Evolutionary conservation across 2,888 invertebrate genomes (phyloP), one percentile per base, ranked within the genome.

Genomic region (Lithosia quadra): DNA sequence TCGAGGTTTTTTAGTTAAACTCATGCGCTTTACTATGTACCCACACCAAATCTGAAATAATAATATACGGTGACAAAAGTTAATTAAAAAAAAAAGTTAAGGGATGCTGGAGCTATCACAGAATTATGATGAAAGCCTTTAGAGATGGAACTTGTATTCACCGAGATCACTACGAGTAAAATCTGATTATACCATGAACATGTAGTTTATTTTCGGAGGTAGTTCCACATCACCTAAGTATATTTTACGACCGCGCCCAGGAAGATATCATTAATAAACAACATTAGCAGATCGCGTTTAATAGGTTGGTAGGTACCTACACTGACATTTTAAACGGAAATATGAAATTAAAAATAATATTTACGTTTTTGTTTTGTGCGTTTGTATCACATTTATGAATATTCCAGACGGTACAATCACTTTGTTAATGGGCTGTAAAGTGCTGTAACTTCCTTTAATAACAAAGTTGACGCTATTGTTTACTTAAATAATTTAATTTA

Each of bases 261-360:
- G 92, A 93, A 92, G 92, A 84, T 88, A 89, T 92, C 89, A 92
- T 90, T 91, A 94, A 92, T 90, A 87, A 84, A 86, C 87, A 81
- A 88, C 89, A 91, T 92, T 90, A 91, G 90, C 90, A 89, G 86
- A 80, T 86, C 88, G 85, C 91, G 88, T 85, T 86, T 90, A 86
- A 88, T 63, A 55, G 84, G 55, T 58, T 89, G 86, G 88, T 63
- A 55, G 84, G 59, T 58, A 84, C 78, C n/a, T n/a, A n/a, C n/a
- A n/a, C n/a, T n/a, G 80, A 78, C n/a, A 82, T 85, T 86, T 77
- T 81, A 78, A 89, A 81, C 88, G 91, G 91, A 92, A 90, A 90
- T 81, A 83, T 86, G 81, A 79, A 83, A 88, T 87, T 87, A 86
- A 81, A 82, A 84, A 87, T 83, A 80, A 84, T 83, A 79, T 84